Evolutionary conservation across 2,797 vertebrate genomes (phyloP).

Genomic region (Gobio occitaniae): DNA sequence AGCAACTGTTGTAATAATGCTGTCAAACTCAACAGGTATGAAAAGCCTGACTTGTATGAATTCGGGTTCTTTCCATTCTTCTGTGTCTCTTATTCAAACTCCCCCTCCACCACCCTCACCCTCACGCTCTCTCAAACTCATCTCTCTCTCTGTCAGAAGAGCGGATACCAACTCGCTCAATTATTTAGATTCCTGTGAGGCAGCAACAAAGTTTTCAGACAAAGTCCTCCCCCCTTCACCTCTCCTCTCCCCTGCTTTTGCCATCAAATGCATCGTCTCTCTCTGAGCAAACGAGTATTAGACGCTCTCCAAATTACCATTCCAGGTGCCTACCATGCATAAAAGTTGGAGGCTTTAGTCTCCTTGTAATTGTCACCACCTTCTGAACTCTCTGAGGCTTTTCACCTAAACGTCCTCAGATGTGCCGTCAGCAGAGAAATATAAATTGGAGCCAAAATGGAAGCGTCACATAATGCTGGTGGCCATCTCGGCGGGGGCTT

Average conservation of each 20-base stretch:
- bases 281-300: conserved; percentile 12
- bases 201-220: conserved; percentile 69
- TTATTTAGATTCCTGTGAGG: conserved; percentile 75
- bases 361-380: conserved; percentile 30
- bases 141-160: conserved; percentile 54
- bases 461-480: conserved; percentile 66
- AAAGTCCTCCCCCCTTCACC: conserved; percentile 60
- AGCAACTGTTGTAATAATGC: background rate
- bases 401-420: conserved; percentile 1
- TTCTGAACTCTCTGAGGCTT: conserved; percentile 4
- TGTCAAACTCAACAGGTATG: conserved; percentile 37
- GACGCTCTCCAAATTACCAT: conserved; percentile 30
- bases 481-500: conserved; percentile 61
- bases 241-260: conserved; percentile 58
- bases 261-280: conserved; percentile 48
- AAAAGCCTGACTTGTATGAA: conserved; percentile 64
- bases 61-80: conserved; percentile 56
- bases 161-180: conserved; percentile 70
- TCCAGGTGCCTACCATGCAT: conserved; percentile 4
- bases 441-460: conserved; percentile 72
- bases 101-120: conserved; percentile 7
- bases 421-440: conserved; percentile 60
- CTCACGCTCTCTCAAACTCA: conserved; percentile 57
- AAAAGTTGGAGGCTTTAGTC: background rate
- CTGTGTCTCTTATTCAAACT: background rate